A percentile compares a stretch with the other conserved stretches of the same genome.
Conservation (phyloP, 2,113 vertebrate species). For the Sclerurus mexicanus region DNA sequence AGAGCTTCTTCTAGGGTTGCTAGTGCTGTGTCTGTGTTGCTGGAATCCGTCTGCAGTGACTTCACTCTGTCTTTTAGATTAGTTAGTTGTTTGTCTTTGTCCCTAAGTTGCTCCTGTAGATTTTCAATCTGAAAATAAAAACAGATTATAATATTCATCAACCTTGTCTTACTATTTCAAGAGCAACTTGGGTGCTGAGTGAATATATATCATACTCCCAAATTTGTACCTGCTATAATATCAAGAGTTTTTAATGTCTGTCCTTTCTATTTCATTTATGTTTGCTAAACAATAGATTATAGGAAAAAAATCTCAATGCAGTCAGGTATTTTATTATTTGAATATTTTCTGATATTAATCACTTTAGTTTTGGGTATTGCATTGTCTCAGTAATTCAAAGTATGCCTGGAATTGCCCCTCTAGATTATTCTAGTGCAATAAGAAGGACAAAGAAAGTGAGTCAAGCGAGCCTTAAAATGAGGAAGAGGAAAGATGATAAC, state of each 20-base stretch:
- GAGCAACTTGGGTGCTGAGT: background rate
- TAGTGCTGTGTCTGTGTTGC: slow-evolving; percentile 95
- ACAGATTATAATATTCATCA: background rate
- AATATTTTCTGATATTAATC: background rate
- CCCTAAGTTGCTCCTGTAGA: slow-evolving; percentile 94
- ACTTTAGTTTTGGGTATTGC: background rate
- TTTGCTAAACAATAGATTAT: background rate
- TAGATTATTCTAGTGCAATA: background rate
- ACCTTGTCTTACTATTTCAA: background rate
- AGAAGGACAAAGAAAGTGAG: background rate
- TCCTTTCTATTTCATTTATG: background rate
- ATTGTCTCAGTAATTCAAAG: slow-evolving; percentile 35
- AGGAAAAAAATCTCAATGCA: background rate
- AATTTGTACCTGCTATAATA: background rate
- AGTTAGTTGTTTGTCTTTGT: slow-evolving; percentile 95
- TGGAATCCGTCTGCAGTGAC: slow-evolving; percentile 94
- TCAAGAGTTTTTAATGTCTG: background rate
- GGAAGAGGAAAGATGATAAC: background rate
- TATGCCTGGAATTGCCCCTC: background rate
- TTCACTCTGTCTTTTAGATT: slow-evolving; percentile 93
- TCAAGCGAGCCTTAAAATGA: background rate
- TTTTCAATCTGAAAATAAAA: slow-evolving; percentile 89
- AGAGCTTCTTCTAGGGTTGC: slow-evolving; percentile 93
- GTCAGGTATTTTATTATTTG: background rate
- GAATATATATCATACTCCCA: background rate